phyloP scores from a whole-genome alignment of 2,888 invertebrate species.

The Heliconius cydno region DNA sequence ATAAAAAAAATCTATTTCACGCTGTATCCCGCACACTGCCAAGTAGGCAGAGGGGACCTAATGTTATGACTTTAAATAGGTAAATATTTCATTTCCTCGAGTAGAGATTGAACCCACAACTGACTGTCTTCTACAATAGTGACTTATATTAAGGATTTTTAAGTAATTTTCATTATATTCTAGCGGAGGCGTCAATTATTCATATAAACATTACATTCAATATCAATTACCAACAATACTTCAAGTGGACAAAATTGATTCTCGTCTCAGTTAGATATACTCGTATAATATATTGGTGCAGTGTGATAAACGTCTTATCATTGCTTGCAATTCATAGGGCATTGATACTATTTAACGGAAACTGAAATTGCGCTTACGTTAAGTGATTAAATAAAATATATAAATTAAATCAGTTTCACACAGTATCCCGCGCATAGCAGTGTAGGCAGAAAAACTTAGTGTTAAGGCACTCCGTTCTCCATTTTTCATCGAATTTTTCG shows the following conservation, averaged over 20 bases:
- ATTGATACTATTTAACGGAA: not conserved
- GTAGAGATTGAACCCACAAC: no score
- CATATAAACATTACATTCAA: not conserved
- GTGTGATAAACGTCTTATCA: slow-evolving; percentile 11
- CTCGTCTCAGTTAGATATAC: not conserved
- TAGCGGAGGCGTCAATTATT: not conserved
- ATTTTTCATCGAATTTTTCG: no score
- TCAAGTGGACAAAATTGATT: not conserved
- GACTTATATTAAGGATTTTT: not conserved
- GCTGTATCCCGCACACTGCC: no score
- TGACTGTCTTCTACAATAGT: no score
- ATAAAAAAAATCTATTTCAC: no score
- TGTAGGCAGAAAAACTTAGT: no score
- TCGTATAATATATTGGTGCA: not conserved
- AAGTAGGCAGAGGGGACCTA: no score
- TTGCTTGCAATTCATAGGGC: slow-evolving; percentile 5
- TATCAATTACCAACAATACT: not conserved
- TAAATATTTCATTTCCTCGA: no score
- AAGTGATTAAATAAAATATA: not conserved
- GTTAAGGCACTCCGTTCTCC: no score
- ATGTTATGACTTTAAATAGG: no score
- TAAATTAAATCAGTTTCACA: not conserved
- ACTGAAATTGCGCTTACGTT: not conserved
- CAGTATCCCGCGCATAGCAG: no score
- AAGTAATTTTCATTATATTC: no score